Conservation (phyloP, 2,113 vertebrate species). For the Psilopogon haemacephalus region DNA sequence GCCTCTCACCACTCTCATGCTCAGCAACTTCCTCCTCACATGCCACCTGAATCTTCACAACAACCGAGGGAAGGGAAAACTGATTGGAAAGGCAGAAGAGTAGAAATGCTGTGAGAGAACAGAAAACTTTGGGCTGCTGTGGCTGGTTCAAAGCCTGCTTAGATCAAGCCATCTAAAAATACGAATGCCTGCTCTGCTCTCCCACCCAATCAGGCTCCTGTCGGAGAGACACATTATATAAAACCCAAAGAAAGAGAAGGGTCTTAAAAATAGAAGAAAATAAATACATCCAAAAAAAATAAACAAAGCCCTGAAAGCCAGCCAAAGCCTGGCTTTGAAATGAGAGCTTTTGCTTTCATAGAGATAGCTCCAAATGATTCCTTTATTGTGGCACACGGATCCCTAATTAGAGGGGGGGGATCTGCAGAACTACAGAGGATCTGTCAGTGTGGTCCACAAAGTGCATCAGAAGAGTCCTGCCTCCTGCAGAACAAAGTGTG, state of each 20-base stretch:
- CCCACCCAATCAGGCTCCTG: constrained; percentile 24
- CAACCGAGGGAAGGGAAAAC: neutral
- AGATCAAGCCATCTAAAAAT: constrained; percentile 25
- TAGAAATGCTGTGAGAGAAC: neutral
- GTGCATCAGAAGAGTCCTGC: neutral
- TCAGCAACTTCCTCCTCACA: no score
- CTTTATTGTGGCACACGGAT: constrained; percentile 10
- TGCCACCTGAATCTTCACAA: no score
- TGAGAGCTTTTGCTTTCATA: constrained; percentile 20
- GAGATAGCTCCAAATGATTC: constrained; percentile 12
- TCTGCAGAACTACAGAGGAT: neutral
- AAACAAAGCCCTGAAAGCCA: constrained; percentile 3
- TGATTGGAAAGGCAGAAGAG: neutral
- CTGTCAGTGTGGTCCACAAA: neutral
- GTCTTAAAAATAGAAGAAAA: constrained; percentile 33
- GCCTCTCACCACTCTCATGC: no score
- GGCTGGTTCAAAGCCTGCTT: neutral
- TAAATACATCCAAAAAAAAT: neutral
- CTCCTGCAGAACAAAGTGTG: neutral
- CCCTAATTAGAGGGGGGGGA: neutral
- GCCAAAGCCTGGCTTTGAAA: constrained; percentile 10
- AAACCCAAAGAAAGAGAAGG: neutral
- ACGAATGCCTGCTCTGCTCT: constrained; percentile 37
- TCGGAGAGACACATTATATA: neutral
- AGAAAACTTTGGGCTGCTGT: neutral